Evolutionary conservation across 2,797 vertebrate species (phyloP), one percentile per base, ranked within the genome.

Genomic region (Enteromius radiatus): DNA sequence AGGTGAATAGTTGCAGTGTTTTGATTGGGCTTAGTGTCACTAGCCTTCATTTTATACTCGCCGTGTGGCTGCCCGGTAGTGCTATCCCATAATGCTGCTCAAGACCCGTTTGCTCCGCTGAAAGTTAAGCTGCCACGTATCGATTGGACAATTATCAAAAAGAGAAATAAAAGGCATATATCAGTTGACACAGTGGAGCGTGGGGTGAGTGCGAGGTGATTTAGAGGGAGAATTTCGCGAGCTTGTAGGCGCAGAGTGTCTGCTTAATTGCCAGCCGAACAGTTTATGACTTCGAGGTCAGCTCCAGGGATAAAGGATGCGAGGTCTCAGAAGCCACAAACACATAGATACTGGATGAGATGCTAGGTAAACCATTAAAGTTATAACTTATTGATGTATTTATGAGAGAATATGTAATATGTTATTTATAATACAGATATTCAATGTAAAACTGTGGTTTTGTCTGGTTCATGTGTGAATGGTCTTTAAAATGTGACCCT

Each of bases 351-450:
- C 36, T 56, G 64, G 15, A 59, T 26, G 77, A 74, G 26, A 84
- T 33, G 45, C 31, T 71, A 52, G 56, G 47, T 74, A 56, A 74
- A 84, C 5, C 33, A 64, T 56, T 77, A 45, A 45, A 56, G 80
- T 41, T 82, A 54, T 75, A 82, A 75, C 7, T 68, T 76, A 31
- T 76, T 76, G 63, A 69, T 76, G 81, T 82, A 71, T 14, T 71
- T 76, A 85, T 83, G 68, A 76, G 67, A 76, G 26, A 67, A 61
- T 19, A 54, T 86, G 78, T 78, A 23, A 61, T 38, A 69, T 82
- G 78, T 68, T 78, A 80, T 81, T 84, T 86, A 64, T 85, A 85
- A 84, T 84, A 86, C 61, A 86, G 68, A 78, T 81, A 68, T 71
- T 81, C 68, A 78, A 67, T 73, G 69, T 78, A 67, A 84, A 78